Percentiles rank a stretch among this genome's conserved stretches.
phyloP scores from a whole-genome alignment of 2,113 vertebrate genomes.

The Gobiocypris rarus region DNA sequence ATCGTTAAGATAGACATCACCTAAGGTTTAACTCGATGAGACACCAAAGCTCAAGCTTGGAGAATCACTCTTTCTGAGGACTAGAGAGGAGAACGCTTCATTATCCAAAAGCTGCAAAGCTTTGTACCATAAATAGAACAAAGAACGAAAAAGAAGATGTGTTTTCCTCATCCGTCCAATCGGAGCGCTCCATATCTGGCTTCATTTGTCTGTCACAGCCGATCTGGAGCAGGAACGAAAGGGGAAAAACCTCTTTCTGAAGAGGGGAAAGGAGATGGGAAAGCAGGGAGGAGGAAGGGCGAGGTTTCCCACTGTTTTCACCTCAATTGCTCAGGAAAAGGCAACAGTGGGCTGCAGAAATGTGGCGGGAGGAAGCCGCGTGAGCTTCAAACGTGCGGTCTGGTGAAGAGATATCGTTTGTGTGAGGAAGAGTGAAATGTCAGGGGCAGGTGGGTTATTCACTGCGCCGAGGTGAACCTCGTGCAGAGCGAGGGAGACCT shows the following conservation, averaged over 20 bases:
- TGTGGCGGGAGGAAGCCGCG: background rate
- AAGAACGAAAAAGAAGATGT: background rate
- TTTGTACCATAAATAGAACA: background rate
- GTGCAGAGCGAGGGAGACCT: conserved; percentile 6
- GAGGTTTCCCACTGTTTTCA: conserved; percentile 17
- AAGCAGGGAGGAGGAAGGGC: conserved; percentile 13
- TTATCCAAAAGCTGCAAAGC: conserved; percentile 39
- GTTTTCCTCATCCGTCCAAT: conserved; percentile 27
- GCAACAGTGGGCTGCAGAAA: conserved; percentile 25
- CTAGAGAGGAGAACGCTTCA: background rate
- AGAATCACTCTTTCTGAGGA: conserved; percentile 14
- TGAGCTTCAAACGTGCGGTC: conserved; percentile 27
- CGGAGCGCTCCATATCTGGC: conserved; percentile 15
- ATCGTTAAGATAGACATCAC: conserved; percentile 52
- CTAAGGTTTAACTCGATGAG: conserved; percentile 32
- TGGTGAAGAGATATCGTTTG: conserved; percentile 47
- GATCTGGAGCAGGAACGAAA: conserved; percentile 47
- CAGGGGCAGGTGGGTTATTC: conserved; percentile 44
- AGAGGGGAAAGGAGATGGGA: conserved; percentile 27
- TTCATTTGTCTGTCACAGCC: conserved; percentile 41
- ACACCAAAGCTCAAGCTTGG: conserved; percentile 35
- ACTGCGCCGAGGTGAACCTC: conserved; percentile 18
- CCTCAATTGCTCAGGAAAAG: conserved; percentile 1
- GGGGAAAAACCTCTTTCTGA: conserved; percentile 27
- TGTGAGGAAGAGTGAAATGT: conserved; percentile 50